These are phyloP conservation scores for Lepidurus couesii DNA, from an alignment of 1,140 invertebrate species.

Conservation along the genomic window DNA sequence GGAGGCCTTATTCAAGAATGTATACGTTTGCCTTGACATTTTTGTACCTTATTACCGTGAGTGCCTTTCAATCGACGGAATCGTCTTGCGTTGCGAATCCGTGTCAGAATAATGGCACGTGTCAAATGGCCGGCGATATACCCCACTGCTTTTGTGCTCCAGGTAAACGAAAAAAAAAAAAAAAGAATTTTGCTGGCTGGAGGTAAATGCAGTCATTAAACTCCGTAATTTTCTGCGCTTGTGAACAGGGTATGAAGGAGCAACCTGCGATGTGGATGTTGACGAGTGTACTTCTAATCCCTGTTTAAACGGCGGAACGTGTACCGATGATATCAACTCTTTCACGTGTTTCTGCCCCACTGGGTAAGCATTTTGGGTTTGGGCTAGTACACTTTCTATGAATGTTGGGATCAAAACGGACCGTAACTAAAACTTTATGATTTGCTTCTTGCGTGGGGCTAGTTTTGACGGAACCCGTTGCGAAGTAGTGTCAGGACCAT, in stretches of 20 bases:
- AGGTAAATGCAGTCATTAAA: neutral
- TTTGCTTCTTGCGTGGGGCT: neutral
- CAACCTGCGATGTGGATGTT: neutral
- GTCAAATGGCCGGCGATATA: neutral
- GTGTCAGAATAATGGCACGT: slow-evolving; percentile 9
- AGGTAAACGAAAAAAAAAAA: neutral
- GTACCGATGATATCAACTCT: slow-evolving; percentile 9
- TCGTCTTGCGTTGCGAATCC: slow-evolving; percentile 3
- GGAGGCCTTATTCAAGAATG: neutral
- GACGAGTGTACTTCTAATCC: slow-evolving; percentile 27
- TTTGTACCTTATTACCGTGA: slow-evolving; percentile 19
- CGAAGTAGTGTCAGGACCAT: slow-evolving; percentile 39
- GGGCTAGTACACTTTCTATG: neutral
- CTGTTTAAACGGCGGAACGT: slow-evolving; percentile 23
- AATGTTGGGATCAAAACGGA: neutral
- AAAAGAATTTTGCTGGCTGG: too few species aligned
- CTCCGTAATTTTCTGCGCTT: neutral
- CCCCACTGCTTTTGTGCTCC: neutral
- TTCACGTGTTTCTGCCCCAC: slow-evolving; percentile 7
- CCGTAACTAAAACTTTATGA: neutral
- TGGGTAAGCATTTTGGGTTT: slow-evolving; percentile 12
- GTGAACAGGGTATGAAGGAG: neutral
- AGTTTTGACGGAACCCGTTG: neutral
- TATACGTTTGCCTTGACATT: slow-evolving; percentile 8
- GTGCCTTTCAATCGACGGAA: slow-evolving; percentile 12